A percentile compares a stretch with the other conserved stretches of the same genome.
phyloP scores from a whole-genome alignment of 2,888 invertebrate species.

The Drosophila limbata region DNA sequence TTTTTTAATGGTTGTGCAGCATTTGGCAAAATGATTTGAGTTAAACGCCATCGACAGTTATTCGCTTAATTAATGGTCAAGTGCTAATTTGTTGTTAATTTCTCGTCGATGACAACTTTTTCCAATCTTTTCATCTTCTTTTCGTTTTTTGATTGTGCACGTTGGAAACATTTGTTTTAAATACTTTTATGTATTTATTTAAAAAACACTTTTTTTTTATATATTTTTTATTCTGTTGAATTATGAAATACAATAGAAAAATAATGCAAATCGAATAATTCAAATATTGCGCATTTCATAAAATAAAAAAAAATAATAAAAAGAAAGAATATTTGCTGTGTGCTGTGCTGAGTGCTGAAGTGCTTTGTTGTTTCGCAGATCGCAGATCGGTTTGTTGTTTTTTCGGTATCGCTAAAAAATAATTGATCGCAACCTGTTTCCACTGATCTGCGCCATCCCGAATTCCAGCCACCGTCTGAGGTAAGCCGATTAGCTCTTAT shows the following conservation, averaged over 20 bases:
- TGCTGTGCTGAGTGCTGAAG: neutral
- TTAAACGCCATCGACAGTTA: conserved; percentile 47
- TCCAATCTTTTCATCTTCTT: conserved; percentile 6
- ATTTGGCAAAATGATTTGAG: conserved; percentile 29
- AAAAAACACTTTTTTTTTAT: conserved; percentile 9
- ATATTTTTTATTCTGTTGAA: conserved; percentile 11
- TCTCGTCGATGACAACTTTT: conserved; percentile 28
- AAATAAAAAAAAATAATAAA: neutral
- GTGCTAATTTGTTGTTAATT: conserved; percentile 46
- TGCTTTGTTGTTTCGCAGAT: conserved; percentile 16
- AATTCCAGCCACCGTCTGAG: conserved; percentile 47
- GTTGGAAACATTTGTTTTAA: conserved; percentile 24
- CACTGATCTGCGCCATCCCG: conserved; percentile 31
- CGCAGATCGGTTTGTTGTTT: conserved; percentile 6
- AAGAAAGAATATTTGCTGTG: conserved; percentile 36
- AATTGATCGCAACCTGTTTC: conserved; percentile 54
- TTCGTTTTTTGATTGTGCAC: conserved; percentile 24
- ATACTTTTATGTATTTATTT: conserved; percentile 8
- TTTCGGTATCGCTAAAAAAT: conserved; percentile 13
- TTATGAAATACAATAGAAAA: conserved; percentile 49
- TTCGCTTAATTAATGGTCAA: conserved; percentile 37
- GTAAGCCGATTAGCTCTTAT: conserved; percentile 54
- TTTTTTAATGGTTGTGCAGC: conserved; percentile 30
- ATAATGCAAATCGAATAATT: conserved; percentile 56
- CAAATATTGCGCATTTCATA: conserved; percentile 6